phyloP scores from a whole-genome alignment of 2,797 vertebrate genomes.

The Pelochelys cantorii region DNA sequence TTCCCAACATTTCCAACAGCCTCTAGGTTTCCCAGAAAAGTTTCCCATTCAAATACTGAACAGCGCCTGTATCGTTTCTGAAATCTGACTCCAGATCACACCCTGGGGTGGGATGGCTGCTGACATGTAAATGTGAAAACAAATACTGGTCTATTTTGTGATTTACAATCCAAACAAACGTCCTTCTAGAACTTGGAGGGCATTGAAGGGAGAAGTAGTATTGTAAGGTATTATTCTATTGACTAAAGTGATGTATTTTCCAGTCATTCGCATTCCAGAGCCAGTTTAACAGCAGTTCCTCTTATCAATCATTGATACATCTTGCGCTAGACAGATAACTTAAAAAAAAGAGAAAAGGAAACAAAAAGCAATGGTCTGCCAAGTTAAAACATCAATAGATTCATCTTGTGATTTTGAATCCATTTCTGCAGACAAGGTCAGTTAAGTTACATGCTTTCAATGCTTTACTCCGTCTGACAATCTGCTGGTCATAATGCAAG shows the following conservation, averaged over 20 bases:
- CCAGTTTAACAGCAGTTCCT: slow-evolving; percentile 36
- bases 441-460: slow-evolving; percentile 57
- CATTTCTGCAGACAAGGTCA: slow-evolving; percentile 56
- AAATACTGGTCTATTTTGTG: background rate
- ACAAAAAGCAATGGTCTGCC: background rate
- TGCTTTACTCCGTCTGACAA: slow-evolving; percentile 51
- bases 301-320: slow-evolving; percentile 11
- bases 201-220: background rate
- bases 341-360: background rate
- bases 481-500: slow-evolving; percentile 59
- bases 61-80: background rate
- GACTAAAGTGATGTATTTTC: slow-evolving; percentile 28
- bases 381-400: slow-evolving; percentile 37
- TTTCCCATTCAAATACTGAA: background rate
- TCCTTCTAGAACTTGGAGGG: slow-evolving; percentile 8
- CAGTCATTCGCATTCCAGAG: slow-evolving; percentile 40
- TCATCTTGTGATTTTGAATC: slow-evolving; percentile 42
- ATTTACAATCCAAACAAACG: slow-evolving; percentile 37
- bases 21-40: background rate
- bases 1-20: background rate
- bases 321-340: fast-evolving
- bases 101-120: background rate
- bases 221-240: background rate
- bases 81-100: background rate
- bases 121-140: background rate